Evolutionary conservation across 2,888 invertebrate species (phyloP).

Genomic region (Cheilosia urbana): DNA sequence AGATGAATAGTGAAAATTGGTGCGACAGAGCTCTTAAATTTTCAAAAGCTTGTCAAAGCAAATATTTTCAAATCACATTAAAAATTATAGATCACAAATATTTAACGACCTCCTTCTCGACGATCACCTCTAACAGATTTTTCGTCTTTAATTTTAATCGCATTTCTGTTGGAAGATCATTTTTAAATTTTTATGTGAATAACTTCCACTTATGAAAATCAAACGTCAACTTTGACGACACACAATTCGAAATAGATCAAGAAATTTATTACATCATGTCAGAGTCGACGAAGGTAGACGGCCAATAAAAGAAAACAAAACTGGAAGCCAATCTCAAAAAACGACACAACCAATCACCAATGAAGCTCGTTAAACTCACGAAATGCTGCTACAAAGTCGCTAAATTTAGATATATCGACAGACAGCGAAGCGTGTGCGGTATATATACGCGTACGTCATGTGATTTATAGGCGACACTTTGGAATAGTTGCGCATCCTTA

Average conservation of each 20-base stretch:
- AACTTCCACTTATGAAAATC: conserved; percentile 35
- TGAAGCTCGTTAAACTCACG: conserved; percentile 22
- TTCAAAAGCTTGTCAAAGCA: too few species aligned
- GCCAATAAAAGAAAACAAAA: conserved; percentile 15
- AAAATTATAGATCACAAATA: too few species aligned
- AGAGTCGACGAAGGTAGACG: too few species aligned
- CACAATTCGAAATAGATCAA: conserved; percentile 11
- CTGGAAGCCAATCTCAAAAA: conserved; percentile 12
- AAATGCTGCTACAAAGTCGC: conserved; percentile 22
- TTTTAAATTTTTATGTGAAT: conserved; percentile 30
- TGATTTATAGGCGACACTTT: conserved; percentile 56
- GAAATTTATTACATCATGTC: conserved; percentile 42
- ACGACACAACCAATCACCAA: conserved; percentile 48
- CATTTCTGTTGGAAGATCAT: conserved; percentile 29
- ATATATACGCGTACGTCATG: conserved; percentile 7
- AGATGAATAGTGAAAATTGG: too few species aligned
- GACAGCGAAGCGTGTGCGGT: not conserved
- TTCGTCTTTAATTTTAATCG: conserved; percentile 10
- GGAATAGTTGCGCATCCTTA: conserved; percentile 50
- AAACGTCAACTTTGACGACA: conserved; percentile 45
- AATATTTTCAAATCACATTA: too few species aligned
- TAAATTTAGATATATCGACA: conserved; percentile 56
- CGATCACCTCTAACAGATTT: not conserved
- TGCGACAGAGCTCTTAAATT: too few species aligned
- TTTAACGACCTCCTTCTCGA: not conserved